Conservation (phyloP, 2,113 vertebrate species). For the Hippoglossus stenolepis region DNA sequence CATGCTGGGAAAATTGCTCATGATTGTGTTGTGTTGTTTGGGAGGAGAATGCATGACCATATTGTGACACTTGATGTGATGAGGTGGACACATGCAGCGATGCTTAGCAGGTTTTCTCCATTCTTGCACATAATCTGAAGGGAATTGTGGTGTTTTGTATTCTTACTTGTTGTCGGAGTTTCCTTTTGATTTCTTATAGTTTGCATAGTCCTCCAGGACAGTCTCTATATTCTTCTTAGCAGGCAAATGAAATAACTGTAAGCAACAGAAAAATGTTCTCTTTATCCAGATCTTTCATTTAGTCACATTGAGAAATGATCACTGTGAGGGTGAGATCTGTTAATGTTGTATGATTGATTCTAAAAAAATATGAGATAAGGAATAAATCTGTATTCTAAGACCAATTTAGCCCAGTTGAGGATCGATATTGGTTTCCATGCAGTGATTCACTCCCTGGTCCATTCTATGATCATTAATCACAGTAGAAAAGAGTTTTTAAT, state of each 20-base stretch:
- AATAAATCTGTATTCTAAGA: no score
- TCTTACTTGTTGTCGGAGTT: conserved; percentile 97
- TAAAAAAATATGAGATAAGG: no score
- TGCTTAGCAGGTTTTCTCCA: conserved; percentile 3
- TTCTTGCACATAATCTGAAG: background rate
- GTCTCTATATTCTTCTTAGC: conserved; percentile 96
- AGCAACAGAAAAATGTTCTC: conserved; percentile 15
- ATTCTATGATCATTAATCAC: no score
- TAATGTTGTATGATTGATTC: no score
- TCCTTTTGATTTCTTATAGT: conserved; percentile 96
- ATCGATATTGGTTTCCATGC: no score
- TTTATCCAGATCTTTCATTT: background rate
- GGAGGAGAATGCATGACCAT: background rate
- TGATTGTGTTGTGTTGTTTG: background rate
- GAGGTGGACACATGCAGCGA: background rate
- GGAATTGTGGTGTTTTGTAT: background rate
- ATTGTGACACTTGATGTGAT: background rate
- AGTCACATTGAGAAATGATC: no score
- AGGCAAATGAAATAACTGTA: conserved; percentile 95
- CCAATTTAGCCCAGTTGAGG: no score
- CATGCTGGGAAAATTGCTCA: background rate
- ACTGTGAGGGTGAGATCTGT: no score
- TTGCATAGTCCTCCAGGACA: conserved; percentile 96
- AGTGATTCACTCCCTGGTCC: no score
- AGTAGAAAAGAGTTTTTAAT: no score